Evolutionary conservation across 2,113 vertebrate species (phyloP).

Genomic region (Antechinus flavipes): DNA sequence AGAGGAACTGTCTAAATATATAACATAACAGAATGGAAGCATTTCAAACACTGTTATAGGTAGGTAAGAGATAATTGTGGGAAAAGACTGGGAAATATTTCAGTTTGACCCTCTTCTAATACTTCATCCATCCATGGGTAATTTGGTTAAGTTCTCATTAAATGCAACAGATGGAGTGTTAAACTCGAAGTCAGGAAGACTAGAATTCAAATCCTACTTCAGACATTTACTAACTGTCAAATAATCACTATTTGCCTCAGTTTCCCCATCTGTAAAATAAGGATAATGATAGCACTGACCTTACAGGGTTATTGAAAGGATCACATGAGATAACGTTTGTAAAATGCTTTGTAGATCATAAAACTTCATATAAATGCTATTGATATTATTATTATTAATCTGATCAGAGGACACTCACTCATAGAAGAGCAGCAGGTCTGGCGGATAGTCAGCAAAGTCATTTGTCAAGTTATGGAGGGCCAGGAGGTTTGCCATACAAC

Average conservation of each 20-base stretch:
- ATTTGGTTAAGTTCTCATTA: neutral
- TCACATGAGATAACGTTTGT: neutral
- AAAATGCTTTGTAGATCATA: neutral
- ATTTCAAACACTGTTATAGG: neutral
- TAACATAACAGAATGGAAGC: neutral
- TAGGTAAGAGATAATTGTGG: neutral
- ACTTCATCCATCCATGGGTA: neutral
- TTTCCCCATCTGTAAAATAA: neutral
- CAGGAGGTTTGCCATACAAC: slow-evolving; percentile 82
- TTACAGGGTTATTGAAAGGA: neutral
- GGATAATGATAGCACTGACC: neutral
- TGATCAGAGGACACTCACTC: slow-evolving; percentile 73
- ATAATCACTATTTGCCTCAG: neutral
- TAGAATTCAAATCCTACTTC: neutral
- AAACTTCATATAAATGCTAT: neutral
- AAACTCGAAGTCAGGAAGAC: neutral
- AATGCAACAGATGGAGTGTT: neutral
- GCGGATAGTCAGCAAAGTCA: slow-evolving; percentile 12
- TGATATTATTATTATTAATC: neutral
- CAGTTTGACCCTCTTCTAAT: neutral
- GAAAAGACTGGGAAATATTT: neutral
- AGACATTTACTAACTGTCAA: neutral
- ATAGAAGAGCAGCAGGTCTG: slow-evolving; percentile 80
- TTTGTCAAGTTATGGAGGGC: slow-evolving; percentile 61
- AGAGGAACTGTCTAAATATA: neutral